A percentile compares a stretch with the other conserved stretches of the same genome.
Conservation (phyloP, 2,888 invertebrate species). For the Lottia scabra region DNA sequence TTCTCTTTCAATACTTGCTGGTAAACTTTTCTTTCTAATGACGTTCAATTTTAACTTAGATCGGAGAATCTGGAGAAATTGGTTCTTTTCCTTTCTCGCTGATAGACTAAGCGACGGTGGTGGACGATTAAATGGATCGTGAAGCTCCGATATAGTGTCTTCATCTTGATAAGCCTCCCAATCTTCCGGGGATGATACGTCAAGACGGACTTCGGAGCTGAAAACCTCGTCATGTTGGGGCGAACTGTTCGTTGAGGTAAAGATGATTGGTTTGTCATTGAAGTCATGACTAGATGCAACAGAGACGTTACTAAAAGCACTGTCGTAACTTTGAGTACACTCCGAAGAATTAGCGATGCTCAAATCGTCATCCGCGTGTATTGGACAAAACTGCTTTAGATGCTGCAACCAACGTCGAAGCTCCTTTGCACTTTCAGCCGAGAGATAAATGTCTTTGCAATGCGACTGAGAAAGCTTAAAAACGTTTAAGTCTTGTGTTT, state of each 20-base stretch:
- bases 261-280: slow-evolving; percentile 3
- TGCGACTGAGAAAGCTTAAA: slow-evolving; percentile 53
- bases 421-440: slow-evolving; percentile 43
- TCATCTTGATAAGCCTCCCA: neutral
- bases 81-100: slow-evolving; percentile 43
- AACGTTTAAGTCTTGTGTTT: slow-evolving; percentile 43
- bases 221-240: neutral
- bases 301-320: slow-evolving; percentile 18
- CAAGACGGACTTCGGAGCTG: neutral
- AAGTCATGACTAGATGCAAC: slow-evolving; percentile 19
- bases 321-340: slow-evolving; percentile 16
- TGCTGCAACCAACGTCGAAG: slow-evolving; percentile 52
- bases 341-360: slow-evolving; percentile 9
- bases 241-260: neutral
- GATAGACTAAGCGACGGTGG: neutral
- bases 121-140: neutral
- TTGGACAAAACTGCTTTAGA: slow-evolving; percentile 50
- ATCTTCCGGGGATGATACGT: neutral
- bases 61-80: slow-evolving; percentile 46
- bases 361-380: slow-evolving; percentile 27
- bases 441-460: slow-evolving; percentile 47
- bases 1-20: slow-evolving; percentile 20
- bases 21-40: slow-evolving; percentile 28
- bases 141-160: neutral
- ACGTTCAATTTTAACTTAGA: slow-evolving; percentile 36